These are phyloP conservation scores for Siderastrea siderea DNA, from an alignment of 92 coral and sea anemone genomes.

Conservation along the genomic window DNA sequence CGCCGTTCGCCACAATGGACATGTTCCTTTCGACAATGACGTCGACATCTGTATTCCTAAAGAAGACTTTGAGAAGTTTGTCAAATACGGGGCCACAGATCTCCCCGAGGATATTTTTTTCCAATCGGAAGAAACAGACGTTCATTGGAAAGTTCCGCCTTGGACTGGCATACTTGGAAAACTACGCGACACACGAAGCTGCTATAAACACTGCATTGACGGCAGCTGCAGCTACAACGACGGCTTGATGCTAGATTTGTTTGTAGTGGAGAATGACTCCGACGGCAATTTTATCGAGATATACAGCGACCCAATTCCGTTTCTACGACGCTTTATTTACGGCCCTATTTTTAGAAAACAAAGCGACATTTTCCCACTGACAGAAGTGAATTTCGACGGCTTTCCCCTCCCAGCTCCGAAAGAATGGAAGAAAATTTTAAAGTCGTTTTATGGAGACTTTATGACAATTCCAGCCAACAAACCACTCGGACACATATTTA, in stretches of 20 bases:
- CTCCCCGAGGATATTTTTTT: slow-evolving; percentile 60
- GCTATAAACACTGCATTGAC: slow-evolving; percentile 20
- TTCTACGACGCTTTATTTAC: not conserved
- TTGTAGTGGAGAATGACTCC: slow-evolving; percentile 26
- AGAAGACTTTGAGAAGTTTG: no score
- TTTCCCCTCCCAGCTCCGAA: slow-evolving; percentile 53
- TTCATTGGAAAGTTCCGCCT: slow-evolving; percentile 1
- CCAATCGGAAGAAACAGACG: slow-evolving; percentile 57
- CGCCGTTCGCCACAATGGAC: no score
- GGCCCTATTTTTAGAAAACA: slow-evolving; percentile 32
- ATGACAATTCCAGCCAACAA: slow-evolving; percentile 8
- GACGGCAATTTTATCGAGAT: slow-evolving; percentile 53
- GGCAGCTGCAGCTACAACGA: slow-evolving; percentile 19
- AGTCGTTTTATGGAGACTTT: slow-evolving; percentile 32
- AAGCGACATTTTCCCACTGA: slow-evolving; percentile 52
- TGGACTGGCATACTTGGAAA: no score
- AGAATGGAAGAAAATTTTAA: slow-evolving; percentile 30
- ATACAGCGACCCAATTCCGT: not conserved
- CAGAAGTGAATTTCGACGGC: slow-evolving; percentile 61
- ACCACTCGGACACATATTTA: not conserved
- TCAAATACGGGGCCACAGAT: not conserved
- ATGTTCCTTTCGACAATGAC: no score
- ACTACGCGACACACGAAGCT: slow-evolving; percentile 47
- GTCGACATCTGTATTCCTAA: no score
- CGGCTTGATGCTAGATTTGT: slow-evolving; percentile 46